Conservation (phyloP, 2,888 invertebrate genomes). For the Hyposoter didymator region DNA sequence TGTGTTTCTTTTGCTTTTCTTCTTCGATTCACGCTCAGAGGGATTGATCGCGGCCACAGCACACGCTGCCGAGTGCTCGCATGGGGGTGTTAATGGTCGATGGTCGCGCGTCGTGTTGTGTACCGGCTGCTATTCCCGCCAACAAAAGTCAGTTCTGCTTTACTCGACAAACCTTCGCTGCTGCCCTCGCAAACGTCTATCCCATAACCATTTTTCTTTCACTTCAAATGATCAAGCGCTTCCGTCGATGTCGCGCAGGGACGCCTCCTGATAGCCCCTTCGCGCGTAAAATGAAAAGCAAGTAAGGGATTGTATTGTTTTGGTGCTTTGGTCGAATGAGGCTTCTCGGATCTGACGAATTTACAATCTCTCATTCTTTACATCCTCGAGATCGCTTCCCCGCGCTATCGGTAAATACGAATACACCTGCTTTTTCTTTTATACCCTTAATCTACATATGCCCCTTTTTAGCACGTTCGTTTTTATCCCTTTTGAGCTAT, state of each 20-base stretch:
- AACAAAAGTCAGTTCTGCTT: not conserved
- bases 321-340: not conserved
- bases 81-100: not conserved
- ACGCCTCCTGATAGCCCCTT: too few relatives aligned
- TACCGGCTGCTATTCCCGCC: constrained; percentile 19
- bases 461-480: not conserved
- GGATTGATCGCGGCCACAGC: constrained; percentile 3
- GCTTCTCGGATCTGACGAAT: not conserved
- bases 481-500: constrained; percentile 35
- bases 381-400: not conserved
- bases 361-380: not conserved
- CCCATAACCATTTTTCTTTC: not conserved
- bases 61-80: not conserved
- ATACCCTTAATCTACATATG: not conserved
- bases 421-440: not conserved
- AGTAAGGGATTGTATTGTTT: not conserved
- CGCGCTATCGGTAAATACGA: not conserved
- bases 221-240: not conserved
- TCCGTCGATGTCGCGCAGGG: not conserved
- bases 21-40: constrained; percentile 3
- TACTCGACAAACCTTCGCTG: not conserved
- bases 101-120: not conserved
- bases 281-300: not conserved
- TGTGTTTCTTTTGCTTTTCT: constrained; percentile 7
- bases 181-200: too few relatives aligned